Evolutionary conservation across 2,888 invertebrate species (phyloP), one percentile per base, ranked within the genome.

Genomic region (Catonia carolina): DNA sequence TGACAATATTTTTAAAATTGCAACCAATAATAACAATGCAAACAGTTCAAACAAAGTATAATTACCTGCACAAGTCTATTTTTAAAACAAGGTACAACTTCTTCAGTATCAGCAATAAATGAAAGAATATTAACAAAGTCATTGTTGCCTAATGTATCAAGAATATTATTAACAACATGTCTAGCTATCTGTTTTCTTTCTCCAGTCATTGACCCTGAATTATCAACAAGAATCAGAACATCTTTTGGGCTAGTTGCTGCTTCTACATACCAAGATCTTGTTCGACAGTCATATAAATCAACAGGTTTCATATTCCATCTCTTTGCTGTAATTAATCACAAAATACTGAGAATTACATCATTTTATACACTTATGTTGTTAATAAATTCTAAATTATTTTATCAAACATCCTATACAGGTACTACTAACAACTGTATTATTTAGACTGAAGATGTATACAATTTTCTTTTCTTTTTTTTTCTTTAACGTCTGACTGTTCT

Each of bases 191-290:
- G 80, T 66, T 79, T 77, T 36, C 83, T 73, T 67, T 81, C 76
- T 5, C 98, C 98, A 39, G 85, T 86, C 98, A 99, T 99, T 17
- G 96, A 97, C 15, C 99, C 99, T 51, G 97, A 95, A 57, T 86
- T 84, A 70, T 99, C 99, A 61, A 99, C 79, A 55, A 99, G 76
- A 59, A 99, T 94, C 23, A 99, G 83, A 66, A 99, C 86, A 69
- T 98, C 97, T 75, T 99, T 99, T 5, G 97, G 94, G 67, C 95
- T 95, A 0, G 96, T 95, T 0, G 98, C 94, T 0, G 97, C 97
- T 75, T 96, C 93, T 63, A 98, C 94, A 71, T 94, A 99, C 96
- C 96, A 97, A 33, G 91, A 89, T 58, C 89, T 80, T 45, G 89
- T 86, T 56, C 97, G 81, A 68, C 94, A 96, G 72, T 99, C 98